These are phyloP conservation scores for Bufotes viridis DNA, from an alignment of 2,797 vertebrate species.

Conservation along the genomic window DNA sequence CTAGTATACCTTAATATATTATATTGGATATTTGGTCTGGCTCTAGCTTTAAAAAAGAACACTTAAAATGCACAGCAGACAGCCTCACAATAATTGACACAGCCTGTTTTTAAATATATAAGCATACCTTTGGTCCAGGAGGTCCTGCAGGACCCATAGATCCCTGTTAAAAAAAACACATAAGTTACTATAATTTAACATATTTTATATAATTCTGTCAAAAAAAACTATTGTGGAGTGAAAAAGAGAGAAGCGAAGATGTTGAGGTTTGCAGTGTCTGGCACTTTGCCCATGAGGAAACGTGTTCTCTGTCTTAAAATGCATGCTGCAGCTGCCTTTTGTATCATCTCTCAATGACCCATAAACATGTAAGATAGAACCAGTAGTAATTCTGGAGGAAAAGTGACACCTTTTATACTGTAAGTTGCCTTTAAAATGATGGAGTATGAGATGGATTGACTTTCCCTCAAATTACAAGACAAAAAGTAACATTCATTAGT, in stretches of 20 bases:
- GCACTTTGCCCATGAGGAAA: no score
- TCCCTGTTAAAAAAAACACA: constrained; percentile 72
- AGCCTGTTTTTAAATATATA: background rate
- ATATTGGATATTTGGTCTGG: background rate
- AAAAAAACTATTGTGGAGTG: background rate
- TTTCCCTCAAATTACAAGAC: background rate
- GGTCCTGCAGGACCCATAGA: constrained; percentile 75
- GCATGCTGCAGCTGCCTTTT: background rate
- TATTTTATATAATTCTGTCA: no score
- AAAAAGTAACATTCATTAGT: background rate
- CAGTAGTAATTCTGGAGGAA: no score
- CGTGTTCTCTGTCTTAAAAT: no score
- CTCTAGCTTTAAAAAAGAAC: background rate
- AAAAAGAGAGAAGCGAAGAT: no score
- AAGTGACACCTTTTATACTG: no score
- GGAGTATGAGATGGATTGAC: no score
- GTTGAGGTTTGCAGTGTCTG: no score
- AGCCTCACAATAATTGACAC: background rate
- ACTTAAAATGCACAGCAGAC: background rate
- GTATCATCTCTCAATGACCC: background rate
- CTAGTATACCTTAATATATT: background rate
- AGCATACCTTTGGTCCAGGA: constrained; percentile 78
- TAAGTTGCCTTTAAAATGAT: no score
- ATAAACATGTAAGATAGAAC: no score
- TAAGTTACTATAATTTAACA: background rate